Evolutionary conservation across 2,113 vertebrate genomes (phyloP), one percentile per base, ranked within the genome.

Genomic region (Prionailurus viverrinus): DNA sequence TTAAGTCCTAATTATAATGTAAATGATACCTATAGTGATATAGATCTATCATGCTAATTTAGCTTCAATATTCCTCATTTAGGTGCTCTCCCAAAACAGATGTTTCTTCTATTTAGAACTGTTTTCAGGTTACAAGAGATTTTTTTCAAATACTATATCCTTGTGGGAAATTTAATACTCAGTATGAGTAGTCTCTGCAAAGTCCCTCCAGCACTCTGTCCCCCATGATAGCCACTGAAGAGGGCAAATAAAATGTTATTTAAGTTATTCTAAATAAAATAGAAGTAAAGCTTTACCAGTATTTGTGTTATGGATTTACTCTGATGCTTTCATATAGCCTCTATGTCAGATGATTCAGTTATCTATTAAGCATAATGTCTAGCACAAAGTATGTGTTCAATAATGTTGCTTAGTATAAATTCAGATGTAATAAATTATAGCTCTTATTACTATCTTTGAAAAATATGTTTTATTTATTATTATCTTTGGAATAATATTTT

Each of bases 191-290:
- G 5, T 51, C 5, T 91, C 8, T 71, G 25, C 18, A 58, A 88
- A 74, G 4, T 92, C 1, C 36, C 3, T 92, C 2, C 36, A 33
- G 0, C 9, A 63, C 0, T 18, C 7, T 4, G 0, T 13, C 1
- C 1, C 7, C 27, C 21, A 83, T 80, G 21, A 86, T 74, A 23
- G 11, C 25, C 12, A 55, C n/a, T 33, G 31, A 58, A 7, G 18
- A 68, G 25, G n/a, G 27, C 16, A 5, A 76, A 68, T 39, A 7
- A 19, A 87, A 33, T 39, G 81, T 21, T 55, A 51, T 79, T 51
- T 82, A 1, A 18, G 1, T 36, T 48, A 61, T 65, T 82, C 21
- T 83, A 82, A 95, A 84, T 36, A 71, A 73, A 91, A 39, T 41
- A 71, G 12, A 80, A 58, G 10, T 74, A 58, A 68, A 48, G 2